These are phyloP conservation scores for Drosophila niveifrons DNA, from an alignment of 2,888 invertebrate genomes.

Conservation along the genomic window DNA sequence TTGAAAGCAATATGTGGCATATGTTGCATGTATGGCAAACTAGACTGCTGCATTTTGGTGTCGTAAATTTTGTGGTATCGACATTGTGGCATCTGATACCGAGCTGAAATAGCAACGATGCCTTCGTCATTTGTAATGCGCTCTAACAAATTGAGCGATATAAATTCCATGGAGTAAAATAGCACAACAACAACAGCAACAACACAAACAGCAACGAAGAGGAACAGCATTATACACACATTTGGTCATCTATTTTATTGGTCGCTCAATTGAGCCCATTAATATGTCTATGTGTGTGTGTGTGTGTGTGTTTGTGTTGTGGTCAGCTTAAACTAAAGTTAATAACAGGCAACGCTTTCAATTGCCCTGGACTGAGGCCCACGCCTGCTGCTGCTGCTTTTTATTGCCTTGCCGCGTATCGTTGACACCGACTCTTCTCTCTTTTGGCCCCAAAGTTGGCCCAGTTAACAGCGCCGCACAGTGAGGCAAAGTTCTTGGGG, in stretches of 20 bases:
- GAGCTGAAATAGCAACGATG: slow-evolving; percentile 19
- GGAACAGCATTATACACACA: slow-evolving; percentile 33
- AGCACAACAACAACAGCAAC: slow-evolving; percentile 3
- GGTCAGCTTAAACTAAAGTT: slow-evolving; percentile 23
- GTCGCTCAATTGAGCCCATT: slow-evolving; percentile 59
- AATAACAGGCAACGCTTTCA: slow-evolving; percentile 30
- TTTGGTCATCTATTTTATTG: slow-evolving; percentile 61
- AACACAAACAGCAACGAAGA: neutral
- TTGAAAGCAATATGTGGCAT: neutral
- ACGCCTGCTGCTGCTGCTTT: slow-evolving; percentile 41
- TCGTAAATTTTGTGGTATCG: slow-evolving; percentile 24
- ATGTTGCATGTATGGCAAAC: slow-evolving; percentile 6
- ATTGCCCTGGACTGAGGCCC: slow-evolving; percentile 34
- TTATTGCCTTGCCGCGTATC: slow-evolving; percentile 42
- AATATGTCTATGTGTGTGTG: slow-evolving; percentile 34
- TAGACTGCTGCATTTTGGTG: slow-evolving; percentile 12
- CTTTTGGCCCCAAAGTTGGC: slow-evolving; percentile 30
- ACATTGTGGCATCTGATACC: slow-evolving; percentile 16
- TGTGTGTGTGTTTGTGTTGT: slow-evolving; percentile 25
- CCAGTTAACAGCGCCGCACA: slow-evolving; percentile 45
- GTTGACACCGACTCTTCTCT: slow-evolving; percentile 27
- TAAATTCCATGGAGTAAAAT: slow-evolving; percentile 38
- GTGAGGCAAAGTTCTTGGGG: neutral
- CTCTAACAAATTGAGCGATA: slow-evolving; percentile 49
- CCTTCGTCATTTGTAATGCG: slow-evolving; percentile 39